These are phyloP conservation scores for Trilocha varians DNA, from an alignment of 2,888 invertebrate genomes.

Conservation along the genomic window DNA sequence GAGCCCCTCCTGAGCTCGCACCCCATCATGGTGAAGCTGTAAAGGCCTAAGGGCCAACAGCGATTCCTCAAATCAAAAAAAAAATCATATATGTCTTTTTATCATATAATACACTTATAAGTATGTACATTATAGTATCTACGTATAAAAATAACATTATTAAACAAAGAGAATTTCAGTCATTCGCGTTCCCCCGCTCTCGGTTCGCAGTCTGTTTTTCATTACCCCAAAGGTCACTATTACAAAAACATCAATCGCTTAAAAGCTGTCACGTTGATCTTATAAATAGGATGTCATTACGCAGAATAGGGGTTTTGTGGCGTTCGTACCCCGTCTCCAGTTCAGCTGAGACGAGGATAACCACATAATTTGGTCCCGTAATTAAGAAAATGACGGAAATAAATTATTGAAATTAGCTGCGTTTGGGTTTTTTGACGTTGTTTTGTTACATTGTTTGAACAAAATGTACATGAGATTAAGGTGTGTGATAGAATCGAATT, in stretches of 20 bases:
- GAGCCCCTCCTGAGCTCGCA: no score
- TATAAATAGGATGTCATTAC: slow-evolving; percentile 8
- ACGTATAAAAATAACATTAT: no score
- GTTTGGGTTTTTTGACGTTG: background rate
- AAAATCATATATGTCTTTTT: no score
- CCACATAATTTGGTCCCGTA: slow-evolving; percentile 2
- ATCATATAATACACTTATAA: no score
- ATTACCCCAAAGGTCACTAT: background rate
- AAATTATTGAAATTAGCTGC: slow-evolving; percentile 3
- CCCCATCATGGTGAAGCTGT: no score
- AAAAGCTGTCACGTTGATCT: slow-evolving; percentile 14
- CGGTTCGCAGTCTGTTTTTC: no score
- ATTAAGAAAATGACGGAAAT: slow-evolving; percentile 5
- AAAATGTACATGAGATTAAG: no score
- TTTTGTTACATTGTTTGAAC: background rate
- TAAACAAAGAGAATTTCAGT: no score
- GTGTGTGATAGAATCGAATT: background rate
- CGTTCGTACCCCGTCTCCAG: slow-evolving; percentile 1
- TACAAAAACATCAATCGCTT: slow-evolving; percentile 12
- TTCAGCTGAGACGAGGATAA: slow-evolving; percentile 1
- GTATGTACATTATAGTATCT: no score
- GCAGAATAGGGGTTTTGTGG: slow-evolving; percentile 5
- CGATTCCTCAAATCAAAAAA: no score
- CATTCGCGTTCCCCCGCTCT: no score
- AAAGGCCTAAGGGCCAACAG: no score